Percentiles rank a stretch among this genome's conserved stretches.
Evolutionary conservation across 2,888 invertebrate species (phyloP).

Genomic region (Ennomos fuscantarius): DNA sequence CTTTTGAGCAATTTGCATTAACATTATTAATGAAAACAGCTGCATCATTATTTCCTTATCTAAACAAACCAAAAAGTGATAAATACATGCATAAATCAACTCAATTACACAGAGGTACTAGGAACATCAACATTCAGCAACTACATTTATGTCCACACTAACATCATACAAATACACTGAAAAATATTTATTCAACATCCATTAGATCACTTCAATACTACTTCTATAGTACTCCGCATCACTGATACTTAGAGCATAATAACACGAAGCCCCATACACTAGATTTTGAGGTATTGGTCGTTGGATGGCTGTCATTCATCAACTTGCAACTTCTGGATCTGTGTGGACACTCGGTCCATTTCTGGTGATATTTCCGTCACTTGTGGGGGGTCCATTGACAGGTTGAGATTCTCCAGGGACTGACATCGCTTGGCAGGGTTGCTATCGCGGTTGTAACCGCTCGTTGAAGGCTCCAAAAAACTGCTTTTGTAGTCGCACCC

Average conservation of each 20-base stretch:
- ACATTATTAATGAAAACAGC: conserved; percentile 47
- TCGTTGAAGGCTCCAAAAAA: conserved; percentile 74
- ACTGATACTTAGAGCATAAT: conserved; percentile 45
- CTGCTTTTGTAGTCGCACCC: conserved; percentile 65
- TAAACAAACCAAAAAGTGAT: conserved; percentile 40
- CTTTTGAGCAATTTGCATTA: conserved; percentile 68
- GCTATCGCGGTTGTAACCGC: conserved; percentile 61
- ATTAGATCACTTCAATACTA: conserved; percentile 64
- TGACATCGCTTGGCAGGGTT: conserved; percentile 84
- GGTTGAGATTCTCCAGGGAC: conserved; percentile 85
- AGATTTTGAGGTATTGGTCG: conserved; percentile 36
- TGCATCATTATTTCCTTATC: conserved; percentile 46
- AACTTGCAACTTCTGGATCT: conserved; percentile 87
- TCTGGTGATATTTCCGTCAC: conserved; percentile 76
- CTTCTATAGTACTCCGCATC: conserved; percentile 48
- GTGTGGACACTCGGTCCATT: conserved; percentile 86
- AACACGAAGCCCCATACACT: conserved; percentile 48
- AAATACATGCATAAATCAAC: conserved; percentile 59
- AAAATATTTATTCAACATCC: conserved; percentile 66
- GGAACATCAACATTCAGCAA: conserved; percentile 68
- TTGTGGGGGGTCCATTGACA: conserved; percentile 67
- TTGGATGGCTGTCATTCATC: conserved; percentile 76
- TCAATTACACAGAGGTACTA: conserved; percentile 64
- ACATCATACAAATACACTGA: conserved; percentile 66
- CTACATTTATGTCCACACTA: conserved; percentile 54